Percentiles rank a stretch among this genome's conserved stretches.
Conservation (phyloP, 2,797 vertebrate species). For the Fundulus diaphanus region DNA sequence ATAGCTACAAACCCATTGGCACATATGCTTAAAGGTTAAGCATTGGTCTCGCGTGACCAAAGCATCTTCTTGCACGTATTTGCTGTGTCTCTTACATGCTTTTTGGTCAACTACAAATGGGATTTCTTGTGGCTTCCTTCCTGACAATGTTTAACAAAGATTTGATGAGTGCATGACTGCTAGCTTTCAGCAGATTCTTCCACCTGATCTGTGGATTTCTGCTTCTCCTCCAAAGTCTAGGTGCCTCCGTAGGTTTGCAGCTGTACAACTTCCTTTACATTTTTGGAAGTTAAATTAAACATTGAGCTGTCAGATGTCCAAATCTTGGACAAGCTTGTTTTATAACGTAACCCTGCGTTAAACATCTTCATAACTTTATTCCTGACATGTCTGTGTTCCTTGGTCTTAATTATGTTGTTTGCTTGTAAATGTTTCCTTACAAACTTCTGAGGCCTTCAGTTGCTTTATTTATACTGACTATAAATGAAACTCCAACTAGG, state of each 20-base stretch:
- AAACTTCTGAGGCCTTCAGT: not conserved
- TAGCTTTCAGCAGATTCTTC: not conserved
- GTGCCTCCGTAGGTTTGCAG: not conserved
- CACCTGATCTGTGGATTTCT: not conserved
- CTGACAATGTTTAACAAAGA: not conserved
- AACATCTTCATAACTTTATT: not conserved
- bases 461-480: not conserved
- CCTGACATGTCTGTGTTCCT: not conserved
- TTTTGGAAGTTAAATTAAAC: not conserved
- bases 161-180: not conserved
- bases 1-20: not conserved
- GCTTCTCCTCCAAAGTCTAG: not conserved
- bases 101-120: not conserved
- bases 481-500: too few relatives aligned
- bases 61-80: not conserved
- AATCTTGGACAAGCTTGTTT: not conserved
- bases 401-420: not conserved
- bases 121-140: not conserved
- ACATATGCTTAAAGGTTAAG: not conserved
- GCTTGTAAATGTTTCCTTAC: not conserved
- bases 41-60: not conserved
- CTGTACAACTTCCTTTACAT: not conserved
- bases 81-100: not conserved
- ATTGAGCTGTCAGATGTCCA: not conserved
- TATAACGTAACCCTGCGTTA: not conserved